Percentiles rank a stretch among this genome's conserved stretches.
Evolutionary conservation across 2,797 vertebrate genomes (phyloP).

Genomic region (Sparus aurata): DNA sequence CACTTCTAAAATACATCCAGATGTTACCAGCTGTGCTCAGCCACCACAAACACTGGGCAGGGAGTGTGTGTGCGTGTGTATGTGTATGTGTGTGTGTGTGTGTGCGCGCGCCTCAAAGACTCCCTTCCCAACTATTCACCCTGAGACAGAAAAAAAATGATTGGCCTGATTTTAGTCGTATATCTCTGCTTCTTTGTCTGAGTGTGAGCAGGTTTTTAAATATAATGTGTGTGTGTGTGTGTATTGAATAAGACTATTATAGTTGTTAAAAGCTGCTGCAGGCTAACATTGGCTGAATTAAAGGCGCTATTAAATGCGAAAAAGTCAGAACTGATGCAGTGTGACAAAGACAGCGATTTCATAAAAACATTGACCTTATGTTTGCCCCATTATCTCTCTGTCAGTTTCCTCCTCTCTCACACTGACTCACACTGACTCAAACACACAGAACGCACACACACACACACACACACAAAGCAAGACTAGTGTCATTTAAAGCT

Average conservation of each 20-base stretch:
- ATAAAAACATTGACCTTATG: slow-evolving; percentile 74
- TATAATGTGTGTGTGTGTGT: slow-evolving; percentile 23
- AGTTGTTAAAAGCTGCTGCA: slow-evolving; percentile 44
- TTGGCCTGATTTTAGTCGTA: slow-evolving; percentile 68
- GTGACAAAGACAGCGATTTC: slow-evolving; percentile 68
- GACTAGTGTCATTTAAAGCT: slow-evolving; percentile 37
- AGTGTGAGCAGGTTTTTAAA: slow-evolving; percentile 52
- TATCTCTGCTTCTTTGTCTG: slow-evolving; percentile 63
- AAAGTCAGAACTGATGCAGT: slow-evolving; percentile 65
- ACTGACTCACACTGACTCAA: slow-evolving; percentile 17
- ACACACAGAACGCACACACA: slow-evolving; percentile 20
- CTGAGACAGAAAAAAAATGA: slow-evolving; percentile 72
- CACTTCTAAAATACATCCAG: slow-evolving; percentile 89
- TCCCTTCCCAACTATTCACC: slow-evolving; percentile 65
- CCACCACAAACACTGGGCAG: slow-evolving; percentile 83
- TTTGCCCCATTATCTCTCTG: slow-evolving; percentile 60
- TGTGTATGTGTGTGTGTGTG: slow-evolving; percentile 36
- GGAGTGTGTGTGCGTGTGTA: slow-evolving; percentile 59
- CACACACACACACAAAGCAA: slow-evolving; percentile 20
- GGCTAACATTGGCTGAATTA: slow-evolving; percentile 49
- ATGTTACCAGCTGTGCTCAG: slow-evolving; percentile 87
- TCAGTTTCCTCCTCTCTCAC: slow-evolving; percentile 11
- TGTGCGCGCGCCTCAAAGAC: slow-evolving; percentile 55
- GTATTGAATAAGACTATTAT: slow-evolving; percentile 65
- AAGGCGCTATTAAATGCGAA: slow-evolving; percentile 57